These are phyloP conservation scores for Drosophila atroscutellata DNA, from an alignment of 2,888 invertebrate genomes.

Conservation along the genomic window DNA sequence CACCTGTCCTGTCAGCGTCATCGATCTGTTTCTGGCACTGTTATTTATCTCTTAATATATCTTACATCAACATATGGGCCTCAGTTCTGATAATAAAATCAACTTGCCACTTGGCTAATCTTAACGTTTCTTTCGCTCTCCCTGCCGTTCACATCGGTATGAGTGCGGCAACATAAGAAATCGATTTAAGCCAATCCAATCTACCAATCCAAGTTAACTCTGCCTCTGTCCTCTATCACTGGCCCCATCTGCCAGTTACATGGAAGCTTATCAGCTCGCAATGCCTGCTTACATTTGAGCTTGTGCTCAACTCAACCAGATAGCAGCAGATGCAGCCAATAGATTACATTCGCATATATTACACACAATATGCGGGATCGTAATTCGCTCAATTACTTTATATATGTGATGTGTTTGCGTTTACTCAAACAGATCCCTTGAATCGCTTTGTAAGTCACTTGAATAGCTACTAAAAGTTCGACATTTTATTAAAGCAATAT, in stretches of 20 bases:
- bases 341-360: slow-evolving; percentile 32
- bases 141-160: slow-evolving; percentile 30
- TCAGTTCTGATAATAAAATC: slow-evolving; percentile 66
- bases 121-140: slow-evolving; percentile 33
- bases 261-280: slow-evolving; percentile 71
- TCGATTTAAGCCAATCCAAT: slow-evolving; percentile 62
- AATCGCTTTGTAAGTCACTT: no score
- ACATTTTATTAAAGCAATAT: not conserved
- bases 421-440: not conserved
- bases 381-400: slow-evolving; percentile 6
- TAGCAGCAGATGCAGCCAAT: slow-evolving; percentile 62
- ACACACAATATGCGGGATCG: slow-evolving; percentile 14
- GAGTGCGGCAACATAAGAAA: slow-evolving; percentile 73
- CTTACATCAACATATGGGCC: slow-evolving; percentile 74
- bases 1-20: slow-evolving; percentile 33
- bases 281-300: slow-evolving; percentile 66
- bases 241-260: slow-evolving; percentile 56
- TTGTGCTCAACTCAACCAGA: slow-evolving; percentile 65
- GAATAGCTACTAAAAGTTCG: not conserved
- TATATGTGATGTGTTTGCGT: not conserved
- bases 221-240: slow-evolving; percentile 39
- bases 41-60: slow-evolving; percentile 74
- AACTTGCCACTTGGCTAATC: slow-evolving; percentile 77
- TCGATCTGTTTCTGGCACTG: slow-evolving; percentile 66
- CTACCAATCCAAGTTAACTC: slow-evolving; percentile 22